Base-by-base conservation (phyloP, 2,888 invertebrate genomes). In the Rhingia campestris region DNA sequence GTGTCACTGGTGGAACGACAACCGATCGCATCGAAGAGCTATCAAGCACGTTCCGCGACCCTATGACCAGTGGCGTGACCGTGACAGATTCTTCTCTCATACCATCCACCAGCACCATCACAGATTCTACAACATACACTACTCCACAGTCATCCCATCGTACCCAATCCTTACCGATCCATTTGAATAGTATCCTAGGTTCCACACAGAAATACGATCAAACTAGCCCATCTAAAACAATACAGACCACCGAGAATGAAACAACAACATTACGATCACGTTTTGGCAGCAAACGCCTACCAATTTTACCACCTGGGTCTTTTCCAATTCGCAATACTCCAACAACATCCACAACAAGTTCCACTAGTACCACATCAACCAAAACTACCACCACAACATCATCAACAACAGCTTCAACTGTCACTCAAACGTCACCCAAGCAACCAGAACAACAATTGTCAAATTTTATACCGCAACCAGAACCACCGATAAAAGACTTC, bases 401-500 rank as follows among this genome's bases (percentile, higher is more conserved):
- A 45, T 35, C 66, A 61, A 86, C 67, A 72, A 51, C 95, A 66
- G 35, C 95, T 88, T 95, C 54, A 87, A 61, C 77, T 74, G 63
- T 63, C 47, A 67, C 76, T 74, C 59, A 67, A 69, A 49, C 49
- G 67, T 66, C 73, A 73, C 41, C 80, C 37, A 47, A 61, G 32
- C 81, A 69, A 41, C 58, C 33, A 66, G 82, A 69, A 75, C 76
- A 67, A 73, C 61, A 80, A 63, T 59, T 74, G 66, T 66, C 59
- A 77, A 67, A 80, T 59, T 69, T 7, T 79, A 86, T 9, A 33
- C 32, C 49, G 69, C 86, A 59, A 53, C 70, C 56, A 89, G 93
- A 93, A 91, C 66, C 30, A 32, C 70, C 61, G 1, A 85, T 85
- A 10, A 64, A 75, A 66, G 95, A 95, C 92, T 95, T 94, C 89